A percentile compares a stretch with the other conserved stretches of the same genome.
These are phyloP conservation scores for Jaculus jaculus DNA, from an alignment of 2,113 vertebrate species.

Conservation along the genomic window DNA sequence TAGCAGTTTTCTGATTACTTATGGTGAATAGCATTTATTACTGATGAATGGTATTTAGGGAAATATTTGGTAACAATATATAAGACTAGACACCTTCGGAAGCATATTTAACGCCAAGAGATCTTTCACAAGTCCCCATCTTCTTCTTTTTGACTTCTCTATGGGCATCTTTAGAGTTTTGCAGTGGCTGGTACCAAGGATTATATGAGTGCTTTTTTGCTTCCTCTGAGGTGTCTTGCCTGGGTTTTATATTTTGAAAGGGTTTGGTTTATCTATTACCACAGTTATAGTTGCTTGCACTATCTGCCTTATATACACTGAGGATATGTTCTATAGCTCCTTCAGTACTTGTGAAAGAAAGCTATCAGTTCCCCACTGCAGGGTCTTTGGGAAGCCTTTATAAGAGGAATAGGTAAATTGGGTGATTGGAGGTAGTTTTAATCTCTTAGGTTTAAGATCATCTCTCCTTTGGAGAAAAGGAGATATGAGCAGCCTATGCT, in stretches of 20 bases:
- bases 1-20: neutral
- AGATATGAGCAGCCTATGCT: neutral
- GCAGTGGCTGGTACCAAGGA: neutral
- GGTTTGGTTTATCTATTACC: neutral
- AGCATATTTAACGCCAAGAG: neutral
- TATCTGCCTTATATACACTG: neutral
- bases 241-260: neutral
- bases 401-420: neutral
- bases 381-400: neutral
- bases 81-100: neutral
- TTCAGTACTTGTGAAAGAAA: neutral
- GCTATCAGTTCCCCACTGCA: neutral
- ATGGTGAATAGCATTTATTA: neutral
- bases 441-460: neutral
- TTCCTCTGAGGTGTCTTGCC: neutral
- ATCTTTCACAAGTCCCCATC: neutral
- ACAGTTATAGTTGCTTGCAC: neutral
- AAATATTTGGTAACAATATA: neutral
- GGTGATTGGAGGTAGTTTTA: neutral
- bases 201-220: neutral
- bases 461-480: neutral
- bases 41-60: too few relatives aligned
- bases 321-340: neutral
- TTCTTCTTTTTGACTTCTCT: neutral
- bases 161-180: too few relatives aligned